A percentile compares a stretch with the other conserved stretches of the same genome.
These are phyloP conservation scores for Xanthorhoe spadicearia DNA, from an alignment of 2,888 invertebrate species.

Conservation along the genomic window DNA sequence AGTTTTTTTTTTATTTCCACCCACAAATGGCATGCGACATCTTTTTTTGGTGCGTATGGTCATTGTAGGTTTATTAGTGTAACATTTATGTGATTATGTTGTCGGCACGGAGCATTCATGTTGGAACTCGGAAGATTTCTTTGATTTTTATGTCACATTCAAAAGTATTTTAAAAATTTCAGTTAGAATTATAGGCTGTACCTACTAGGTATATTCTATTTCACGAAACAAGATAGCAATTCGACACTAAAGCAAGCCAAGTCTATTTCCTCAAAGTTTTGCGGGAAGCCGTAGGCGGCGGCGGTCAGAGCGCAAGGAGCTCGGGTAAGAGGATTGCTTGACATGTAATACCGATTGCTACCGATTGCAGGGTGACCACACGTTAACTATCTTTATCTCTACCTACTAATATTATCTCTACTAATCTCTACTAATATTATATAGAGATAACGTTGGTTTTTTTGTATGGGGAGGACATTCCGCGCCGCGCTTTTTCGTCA, in stretches of 20 bases:
- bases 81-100: constrained; percentile 31
- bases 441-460: too few species aligned
- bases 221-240: neutral
- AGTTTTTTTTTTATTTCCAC: constrained; percentile 57
- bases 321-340: constrained; percentile 75
- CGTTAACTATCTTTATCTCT: too few species aligned
- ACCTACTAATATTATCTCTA: too few species aligned
- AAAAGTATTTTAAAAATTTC: neutral
- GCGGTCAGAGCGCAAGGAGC: constrained; percentile 39
- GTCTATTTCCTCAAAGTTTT: constrained; percentile 34
- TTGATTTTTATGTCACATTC: constrained; percentile 3
- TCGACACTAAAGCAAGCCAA: neutral
- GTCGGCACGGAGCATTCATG: constrained; percentile 17
- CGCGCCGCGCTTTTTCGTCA: too few species aligned
- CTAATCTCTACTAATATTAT: too few species aligned
- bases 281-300: constrained; percentile 43
- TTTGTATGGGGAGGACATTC: too few species aligned
- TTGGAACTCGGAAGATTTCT: constrained; percentile 16
- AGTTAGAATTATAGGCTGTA: too few species aligned
- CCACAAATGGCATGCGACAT: constrained; percentile 50
- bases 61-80: constrained; percentile 52
- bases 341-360: constrained; percentile 73
- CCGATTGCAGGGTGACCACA: constrained; percentile 49
- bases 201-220: too few species aligned
- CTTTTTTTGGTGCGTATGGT: constrained; percentile 52